Evolutionary conservation across 2,888 invertebrate species (phyloP).

Genomic region (Pachydiplax longipennis): DNA sequence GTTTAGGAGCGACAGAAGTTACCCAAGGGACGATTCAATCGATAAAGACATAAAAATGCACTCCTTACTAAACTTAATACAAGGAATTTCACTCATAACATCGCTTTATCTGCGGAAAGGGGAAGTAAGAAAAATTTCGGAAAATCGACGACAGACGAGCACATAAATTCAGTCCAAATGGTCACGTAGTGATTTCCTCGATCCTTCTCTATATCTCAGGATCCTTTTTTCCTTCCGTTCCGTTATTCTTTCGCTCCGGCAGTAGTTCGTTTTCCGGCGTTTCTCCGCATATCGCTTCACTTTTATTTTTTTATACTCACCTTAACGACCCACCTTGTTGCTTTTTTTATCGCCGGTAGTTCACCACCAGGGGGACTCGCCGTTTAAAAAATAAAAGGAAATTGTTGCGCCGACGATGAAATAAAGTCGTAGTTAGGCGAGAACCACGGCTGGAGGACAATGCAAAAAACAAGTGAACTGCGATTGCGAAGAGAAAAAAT

Average conservation of each 20-base stretch:
- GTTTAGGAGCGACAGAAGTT: too few relatives aligned
- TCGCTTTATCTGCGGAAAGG: neutral
- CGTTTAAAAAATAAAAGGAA: conserved; percentile 3
- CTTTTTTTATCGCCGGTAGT: conserved; percentile 43
- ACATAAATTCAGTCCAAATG: conserved; percentile 11
- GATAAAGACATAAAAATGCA: too few relatives aligned
- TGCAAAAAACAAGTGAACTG: conserved; percentile 5
- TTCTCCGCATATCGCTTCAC: conserved; percentile 25
- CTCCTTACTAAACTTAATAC: neutral
- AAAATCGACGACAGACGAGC: neutral
- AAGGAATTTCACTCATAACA: neutral
- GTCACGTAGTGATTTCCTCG: conserved; percentile 12
- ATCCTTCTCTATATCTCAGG: conserved; percentile 35
- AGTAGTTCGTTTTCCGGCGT: conserved; percentile 29
- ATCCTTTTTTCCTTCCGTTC: neutral
- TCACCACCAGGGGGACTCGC: conserved; percentile 25
- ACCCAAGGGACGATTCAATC: too few relatives aligned
- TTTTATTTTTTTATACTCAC: conserved; percentile 16
- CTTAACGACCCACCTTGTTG: conserved; percentile 40
- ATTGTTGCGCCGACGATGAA: conserved; percentile 37
- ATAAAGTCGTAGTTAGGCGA: conserved; percentile 27
- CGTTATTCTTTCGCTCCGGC: neutral
- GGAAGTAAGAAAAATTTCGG: neutral
- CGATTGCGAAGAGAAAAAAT: conserved; percentile 16
- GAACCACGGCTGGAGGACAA: neutral